A percentile compares a stretch with the other conserved stretches of the same genome.
Evolutionary conservation across 2,888 invertebrate genomes (phyloP).

Genomic region (Panopea generosa): DNA sequence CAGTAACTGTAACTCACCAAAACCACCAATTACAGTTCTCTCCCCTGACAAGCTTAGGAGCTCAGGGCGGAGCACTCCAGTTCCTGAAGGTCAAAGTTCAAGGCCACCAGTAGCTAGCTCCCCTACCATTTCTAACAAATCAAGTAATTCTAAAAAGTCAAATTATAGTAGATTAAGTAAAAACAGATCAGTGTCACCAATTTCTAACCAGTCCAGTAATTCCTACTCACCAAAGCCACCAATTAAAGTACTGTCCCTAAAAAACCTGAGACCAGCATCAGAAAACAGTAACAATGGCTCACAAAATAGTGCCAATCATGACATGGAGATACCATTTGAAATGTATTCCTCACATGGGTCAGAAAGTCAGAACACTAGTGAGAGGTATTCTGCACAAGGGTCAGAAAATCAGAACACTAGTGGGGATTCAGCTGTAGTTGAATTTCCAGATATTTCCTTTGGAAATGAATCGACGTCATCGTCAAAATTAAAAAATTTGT

Average conservation of each 20-base stretch:
- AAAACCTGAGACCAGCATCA: conserved; percentile 13
- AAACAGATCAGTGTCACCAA: no score
- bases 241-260: conserved; percentile 23
- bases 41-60: conserved; percentile 11
- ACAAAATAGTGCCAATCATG: no score
- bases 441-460: conserved; percentile 3
- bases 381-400: no score
- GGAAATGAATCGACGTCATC: conserved; percentile 1
- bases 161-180: no score
- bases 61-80: no score
- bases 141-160: no score
- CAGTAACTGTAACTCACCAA: conserved; percentile 15
- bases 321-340: no score
- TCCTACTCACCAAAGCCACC: conserved; percentile 9
- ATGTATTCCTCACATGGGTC: no score
- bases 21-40: conserved; percentile 44
- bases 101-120: conserved; percentile 1
- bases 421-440: background rate
- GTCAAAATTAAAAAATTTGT: background rate
- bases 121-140: no score
- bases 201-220: no score
- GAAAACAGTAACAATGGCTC: background rate
- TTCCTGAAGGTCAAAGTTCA: conserved; percentile 11
- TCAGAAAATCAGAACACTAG: no score
- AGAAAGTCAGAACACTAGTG: no score